Evolutionary conservation across 2,888 invertebrate species (phyloP).

Genomic region (Rhimphoctona megacephalus): DNA sequence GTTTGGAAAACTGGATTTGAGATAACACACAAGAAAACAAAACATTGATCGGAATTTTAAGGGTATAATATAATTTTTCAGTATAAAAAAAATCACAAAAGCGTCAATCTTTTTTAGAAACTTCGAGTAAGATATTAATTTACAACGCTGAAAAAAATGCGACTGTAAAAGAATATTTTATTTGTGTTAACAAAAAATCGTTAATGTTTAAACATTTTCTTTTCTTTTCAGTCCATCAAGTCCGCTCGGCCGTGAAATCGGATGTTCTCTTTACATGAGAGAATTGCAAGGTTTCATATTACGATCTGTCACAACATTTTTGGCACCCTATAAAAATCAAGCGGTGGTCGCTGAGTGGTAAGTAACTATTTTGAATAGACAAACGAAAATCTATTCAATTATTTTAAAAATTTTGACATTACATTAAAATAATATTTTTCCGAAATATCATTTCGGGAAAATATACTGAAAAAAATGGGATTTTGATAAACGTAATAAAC

Average conservation of each 20-base stretch:
- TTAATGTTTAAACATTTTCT: neutral
- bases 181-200: neutral
- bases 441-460: neutral
- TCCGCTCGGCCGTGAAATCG: constrained; percentile 79
- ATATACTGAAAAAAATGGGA: too few species aligned
- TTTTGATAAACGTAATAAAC: too few species aligned
- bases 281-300: constrained; percentile 94
- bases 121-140: too few species aligned
- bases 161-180: neutral
- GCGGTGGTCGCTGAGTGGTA: constrained; percentile 88
- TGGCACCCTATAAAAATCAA: constrained; percentile 89
- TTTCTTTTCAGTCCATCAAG: constrained; percentile 81
- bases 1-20: neutral
- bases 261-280: constrained; percentile 94
- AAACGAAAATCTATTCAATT: neutral
- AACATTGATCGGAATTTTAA: neutral
- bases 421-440: neutral
- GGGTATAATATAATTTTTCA: neutral
- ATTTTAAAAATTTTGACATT: neutral
- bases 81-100: constrained; percentile 7
- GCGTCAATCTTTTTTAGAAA: too few species aligned
- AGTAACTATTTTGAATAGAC: constrained; percentile 64
- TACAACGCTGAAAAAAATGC: too few species aligned
- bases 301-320: constrained; percentile 89
- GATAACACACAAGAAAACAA: neutral